Percentiles rank a stretch among this genome's conserved stretches.
Evolutionary conservation across 2,797 vertebrate genomes (phyloP).

Genomic region (Anguilla obscura): DNA sequence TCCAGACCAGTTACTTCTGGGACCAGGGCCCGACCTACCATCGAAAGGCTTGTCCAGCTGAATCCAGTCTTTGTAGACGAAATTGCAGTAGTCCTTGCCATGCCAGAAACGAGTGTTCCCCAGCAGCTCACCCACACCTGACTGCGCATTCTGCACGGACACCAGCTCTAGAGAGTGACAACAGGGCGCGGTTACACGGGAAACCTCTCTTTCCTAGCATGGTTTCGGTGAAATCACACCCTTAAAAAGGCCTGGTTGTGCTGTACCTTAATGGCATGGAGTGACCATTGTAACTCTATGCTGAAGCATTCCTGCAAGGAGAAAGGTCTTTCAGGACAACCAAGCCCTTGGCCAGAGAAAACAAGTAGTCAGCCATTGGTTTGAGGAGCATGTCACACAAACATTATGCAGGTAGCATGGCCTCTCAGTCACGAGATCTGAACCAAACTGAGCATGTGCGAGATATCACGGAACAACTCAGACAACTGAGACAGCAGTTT

Average conservation of each 20-base stretch:
- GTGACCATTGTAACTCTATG: not conserved
- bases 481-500: not conserved
- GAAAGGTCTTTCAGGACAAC: not conserved
- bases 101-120: conserved; percentile 97
- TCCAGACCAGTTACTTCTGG: not conserved
- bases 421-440: not conserved
- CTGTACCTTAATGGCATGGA: not conserved
- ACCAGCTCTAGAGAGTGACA: conserved; percentile 70
- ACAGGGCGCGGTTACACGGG: not conserved
- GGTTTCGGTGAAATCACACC: not conserved
- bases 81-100: conserved; percentile 97
- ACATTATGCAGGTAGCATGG: not conserved
- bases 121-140: conserved; percentile 84
- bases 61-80: conserved; percentile 97
- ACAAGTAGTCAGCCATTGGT: not conserved
- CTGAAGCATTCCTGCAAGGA: not conserved
- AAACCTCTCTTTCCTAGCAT: not conserved
- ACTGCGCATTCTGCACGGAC: conserved; percentile 84
- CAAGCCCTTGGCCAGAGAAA: not conserved
- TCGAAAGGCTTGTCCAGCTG: conserved; percentile 97
- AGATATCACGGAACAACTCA: not conserved
- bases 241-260: not conserved
- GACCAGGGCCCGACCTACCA: conserved; percentile 68
- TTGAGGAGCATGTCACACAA: not conserved
- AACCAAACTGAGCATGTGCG: not conserved